Base-by-base conservation (phyloP, 2,888 invertebrate species). In the Drosophila mimica region DNA sequence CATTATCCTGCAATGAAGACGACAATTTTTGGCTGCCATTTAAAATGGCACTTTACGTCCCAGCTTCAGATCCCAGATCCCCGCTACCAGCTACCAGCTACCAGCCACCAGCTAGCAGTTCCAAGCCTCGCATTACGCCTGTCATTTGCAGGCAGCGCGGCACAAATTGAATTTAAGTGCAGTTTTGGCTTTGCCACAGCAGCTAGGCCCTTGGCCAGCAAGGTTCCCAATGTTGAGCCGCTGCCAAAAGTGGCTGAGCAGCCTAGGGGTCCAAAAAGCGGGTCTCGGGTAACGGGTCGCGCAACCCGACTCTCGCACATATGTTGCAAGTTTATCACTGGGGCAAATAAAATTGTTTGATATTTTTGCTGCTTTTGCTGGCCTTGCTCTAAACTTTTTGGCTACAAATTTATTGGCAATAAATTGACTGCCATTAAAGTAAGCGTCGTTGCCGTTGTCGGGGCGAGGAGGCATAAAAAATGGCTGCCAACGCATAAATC, bases 351-450 rank as follows among this genome's bases (percentile, higher is more conserved):
- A 87, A 85, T 80, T 70, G 69, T 74, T 81, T 74, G 79, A 77
- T 78, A 81, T 77, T 77, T 85, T 79, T 53, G 75, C 80, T 68
- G 64, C 77, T 53, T 71, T 71, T 57, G 64, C 71, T 81, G 83
- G 89, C 87, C 87, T 89, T 78, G 81, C 70, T 88, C 85, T 88
- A 88, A 85, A 89, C 90, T 90, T 87, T 85, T 90, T 88, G 87
- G 90, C 89, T 88, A 88, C 90, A 90, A 90, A 87, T 87, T 87
- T 87, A 87, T 87, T 87, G 87, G 83, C 90, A 88, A 87, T 87
- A 87, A 87, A 87, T 87, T 90, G 87, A 88, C 78, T 88, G 90
- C 88, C 88, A 89, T 89, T 86, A 86, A 84, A 86, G 88, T 75
- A 76, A 85, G 88, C 76, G 87, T 66, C 73, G 43, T 40, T 59